phyloP scores from a whole-genome alignment of 2,113 vertebrate genomes.

The Patagioenas fasciata region DNA sequence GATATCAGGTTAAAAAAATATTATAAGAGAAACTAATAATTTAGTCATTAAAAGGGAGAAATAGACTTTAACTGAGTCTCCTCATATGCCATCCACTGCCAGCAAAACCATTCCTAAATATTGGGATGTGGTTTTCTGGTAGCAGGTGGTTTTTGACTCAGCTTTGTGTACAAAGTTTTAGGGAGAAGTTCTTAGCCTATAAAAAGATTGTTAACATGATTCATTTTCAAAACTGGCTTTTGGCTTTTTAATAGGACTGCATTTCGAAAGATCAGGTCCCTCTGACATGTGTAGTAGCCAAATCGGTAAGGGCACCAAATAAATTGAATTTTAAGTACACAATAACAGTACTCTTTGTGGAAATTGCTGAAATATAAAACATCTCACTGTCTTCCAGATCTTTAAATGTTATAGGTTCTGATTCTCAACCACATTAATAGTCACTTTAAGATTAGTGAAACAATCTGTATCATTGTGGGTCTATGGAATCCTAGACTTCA shows the following conservation, averaged over 20 bases:
- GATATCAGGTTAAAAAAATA: neutral
- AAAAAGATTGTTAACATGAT: neutral
- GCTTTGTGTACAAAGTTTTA: neutral
- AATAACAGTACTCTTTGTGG: neutral
- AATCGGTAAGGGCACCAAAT: neutral
- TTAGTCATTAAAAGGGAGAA: neutral
- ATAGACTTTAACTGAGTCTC: neutral
- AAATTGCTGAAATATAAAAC: neutral
- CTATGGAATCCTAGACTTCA: neutral
- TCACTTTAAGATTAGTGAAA: neutral
- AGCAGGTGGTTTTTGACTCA: neutral
- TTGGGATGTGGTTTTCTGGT: neutral
- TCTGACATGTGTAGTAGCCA: too few species aligned
- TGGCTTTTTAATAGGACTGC: neutral
- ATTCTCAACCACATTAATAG: neutral
- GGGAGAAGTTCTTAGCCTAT: neutral
- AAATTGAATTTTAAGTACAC: neutral
- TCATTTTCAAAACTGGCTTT: neutral
- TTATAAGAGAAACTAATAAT: neutral
- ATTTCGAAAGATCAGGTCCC: neutral
- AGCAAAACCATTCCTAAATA: neutral
- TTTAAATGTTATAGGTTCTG: neutral
- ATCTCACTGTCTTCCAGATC: neutral
- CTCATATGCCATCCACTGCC: neutral
- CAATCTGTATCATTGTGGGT: neutral